Base-by-base conservation (phyloP, 2,797 vertebrate genomes). In the Eutrigla gurnardus region DNA sequence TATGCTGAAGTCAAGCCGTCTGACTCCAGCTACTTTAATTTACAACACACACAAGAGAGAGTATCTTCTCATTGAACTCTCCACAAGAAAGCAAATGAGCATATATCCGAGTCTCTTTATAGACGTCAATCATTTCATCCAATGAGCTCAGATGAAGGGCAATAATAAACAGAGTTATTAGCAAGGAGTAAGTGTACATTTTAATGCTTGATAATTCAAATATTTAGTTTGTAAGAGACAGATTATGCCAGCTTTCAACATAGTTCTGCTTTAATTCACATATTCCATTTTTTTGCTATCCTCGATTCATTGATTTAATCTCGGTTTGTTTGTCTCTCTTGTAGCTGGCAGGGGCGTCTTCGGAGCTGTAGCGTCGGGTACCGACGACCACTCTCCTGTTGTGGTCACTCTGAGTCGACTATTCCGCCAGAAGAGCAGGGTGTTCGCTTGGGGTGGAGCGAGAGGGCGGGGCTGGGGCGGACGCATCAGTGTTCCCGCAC, bases 291-390 rank as follows among this genome's bases (percentile, higher is more conserved):
- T 50, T 15, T n/a, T 59, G n/a, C 37, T 18, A 4, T 60, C 46
- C 3, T 14, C 35, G 32, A 55, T 35, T 17, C 0, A 39, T n/a
- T 35, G 5, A 4, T 37, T 50, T 4, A n/a, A 32, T 53, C 36
- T 67, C 10, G 13, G 32, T 52, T 15, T 61, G 10, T 66, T 42
- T 12, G 14, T 50, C 37, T 54, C 39, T 53, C 25, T 60, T 60
- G 15, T 46, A 99, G 97, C 94, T 52, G 96, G 96, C 76, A 94
- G 93, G 13, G 98, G 97, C 80, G 84, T 94, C 71, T 96, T 99
- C 73, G 90, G 78, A 70, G 84, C 90, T 0, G 94, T 94, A 18
- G 67, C 46, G 0, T 47, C 80, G 1, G 71, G 70, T 40, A 58
- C 91, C 1, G 83, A 85, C 0, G 84, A 93, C 69, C 94, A 93